These are phyloP conservation scores for Drosophila melanica DNA, from an alignment of 1,140 invertebrate species.

Conservation along the genomic window DNA sequence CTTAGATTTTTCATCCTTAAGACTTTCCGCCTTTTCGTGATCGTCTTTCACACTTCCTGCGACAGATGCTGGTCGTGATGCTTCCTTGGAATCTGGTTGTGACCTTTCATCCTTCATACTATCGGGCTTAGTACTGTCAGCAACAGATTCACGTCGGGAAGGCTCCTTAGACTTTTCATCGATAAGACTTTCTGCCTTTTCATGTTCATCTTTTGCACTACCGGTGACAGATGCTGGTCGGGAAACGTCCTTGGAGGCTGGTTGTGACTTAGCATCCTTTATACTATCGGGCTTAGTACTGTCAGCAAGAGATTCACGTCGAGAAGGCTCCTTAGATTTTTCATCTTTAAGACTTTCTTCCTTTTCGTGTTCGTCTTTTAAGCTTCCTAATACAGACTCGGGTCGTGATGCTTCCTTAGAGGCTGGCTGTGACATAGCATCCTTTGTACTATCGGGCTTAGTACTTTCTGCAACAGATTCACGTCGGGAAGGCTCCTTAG, in stretches of 20 bases:
- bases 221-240: too few relatives aligned
- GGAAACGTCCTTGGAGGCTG: too few relatives aligned
- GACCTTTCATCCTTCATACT: constrained; percentile 33
- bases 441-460: constrained; percentile 17
- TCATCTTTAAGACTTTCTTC: constrained; percentile 26
- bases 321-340: too few relatives aligned
- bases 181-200: constrained; percentile 23
- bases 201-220: too few relatives aligned
- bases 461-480: constrained; percentile 38
- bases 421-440: constrained; percentile 31
- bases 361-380: constrained; percentile 11
- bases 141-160: constrained; percentile 26
- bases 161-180: constrained; percentile 18
- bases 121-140: constrained; percentile 15
- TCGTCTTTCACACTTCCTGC: constrained; percentile 39
- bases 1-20: constrained; percentile 32
- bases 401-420: constrained; percentile 44
- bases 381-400: constrained; percentile 4
- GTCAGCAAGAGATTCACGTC: too few relatives aligned
- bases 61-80: constrained; percentile 41
- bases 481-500: constrained; percentile 22
- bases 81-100: constrained; percentile 32
- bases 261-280: too few relatives aligned
- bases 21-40: constrained; percentile 12
- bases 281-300: too few relatives aligned